Base-by-base conservation (phyloP, 2,888 invertebrate species). In the Watsonalla binaria region DNA sequence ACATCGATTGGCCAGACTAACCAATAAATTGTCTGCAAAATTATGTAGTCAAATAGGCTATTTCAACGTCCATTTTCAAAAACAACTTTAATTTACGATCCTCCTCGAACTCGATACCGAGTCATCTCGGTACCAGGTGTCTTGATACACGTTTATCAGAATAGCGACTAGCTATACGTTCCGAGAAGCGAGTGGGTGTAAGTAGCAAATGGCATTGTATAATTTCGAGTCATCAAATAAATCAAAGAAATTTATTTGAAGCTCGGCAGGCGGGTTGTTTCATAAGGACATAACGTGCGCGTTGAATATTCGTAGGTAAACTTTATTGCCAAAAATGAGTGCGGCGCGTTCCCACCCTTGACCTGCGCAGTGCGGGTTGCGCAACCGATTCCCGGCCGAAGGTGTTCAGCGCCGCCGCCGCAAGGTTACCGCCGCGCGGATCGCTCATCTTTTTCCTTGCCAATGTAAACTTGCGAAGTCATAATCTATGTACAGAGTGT, bases 291-390 rank as follows among this genome's bases (percentile, higher is more conserved):
- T 70, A 56, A 66, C 66, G 74, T 76, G 72, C 69, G 68, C 75
- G 76, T 79, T 74, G 68, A 65, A 61, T 71, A 68, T 74, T 71
- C 65, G 75, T 77, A 75, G 73, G 73, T 76, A 77, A 75, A 70
- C 70, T 75, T 70, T 72, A 74, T 79, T 76, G 78, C 79, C 81
- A 80, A 86, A 87, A 85, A 79, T 82, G 78, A 82, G 81, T 80
- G 77, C 77, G 80, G 72, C 80, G 78, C 75, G 80, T 77, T 76
- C 65, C 69, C 76, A 84, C 84, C 89, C 89, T 89, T 89, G 89
- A 88, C 90, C 89, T 65, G 80, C 11, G 42, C 11, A 42, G 42
- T 42, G 42, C 42, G 66, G 46, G 69, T 88, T 89, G 80, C 82
- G 82, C 78, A 86, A 88, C 65, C 58, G 56, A 61, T 74, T 79